phyloP scores from a whole-genome alignment of 2,888 invertebrate genomes.

The Chloroclysta siterata region DNA sequence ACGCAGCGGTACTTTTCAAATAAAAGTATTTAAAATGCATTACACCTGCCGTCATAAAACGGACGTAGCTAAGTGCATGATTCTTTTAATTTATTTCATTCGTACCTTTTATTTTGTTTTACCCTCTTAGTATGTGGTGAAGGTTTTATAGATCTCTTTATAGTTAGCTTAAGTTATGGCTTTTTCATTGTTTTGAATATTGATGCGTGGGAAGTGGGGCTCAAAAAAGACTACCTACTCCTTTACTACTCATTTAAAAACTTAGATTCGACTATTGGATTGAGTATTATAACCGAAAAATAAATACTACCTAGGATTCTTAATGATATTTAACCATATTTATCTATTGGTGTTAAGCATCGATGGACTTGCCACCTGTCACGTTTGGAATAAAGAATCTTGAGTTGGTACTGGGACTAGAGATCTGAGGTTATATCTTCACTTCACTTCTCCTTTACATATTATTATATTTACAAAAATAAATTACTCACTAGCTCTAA shows the following conservation, averaged over 20 bases:
- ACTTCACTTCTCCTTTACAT: too few species aligned
- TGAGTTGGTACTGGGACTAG: too few species aligned
- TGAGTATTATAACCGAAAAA: too few species aligned
- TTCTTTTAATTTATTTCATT: constrained; percentile 7
- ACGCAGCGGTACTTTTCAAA: constrained; percentile 2
- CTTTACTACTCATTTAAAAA: background rate
- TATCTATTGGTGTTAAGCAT: too few species aligned
- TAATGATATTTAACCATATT: too few species aligned
- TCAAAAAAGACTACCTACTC: background rate
- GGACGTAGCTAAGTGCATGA: constrained; percentile 22
- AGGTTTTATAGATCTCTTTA: constrained; percentile 6
- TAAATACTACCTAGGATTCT: too few species aligned
- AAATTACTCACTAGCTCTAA: too few species aligned
- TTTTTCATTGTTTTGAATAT: background rate
- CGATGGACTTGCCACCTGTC: too few species aligned
- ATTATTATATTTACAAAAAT: too few species aligned
- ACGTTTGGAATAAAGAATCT: too few species aligned
- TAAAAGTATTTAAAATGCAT: constrained; percentile 26
- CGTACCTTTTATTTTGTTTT: background rate
- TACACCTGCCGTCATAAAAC: constrained; percentile 19
- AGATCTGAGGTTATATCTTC: too few species aligned
- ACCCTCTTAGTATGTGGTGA: background rate
- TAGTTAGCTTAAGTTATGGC: background rate
- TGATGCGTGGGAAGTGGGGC: background rate
- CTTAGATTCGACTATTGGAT: background rate